Percentiles rank a stretch among this genome's conserved stretches.
Conservation (phyloP, 2,888 invertebrate genomes). For the Brachylomia viminalis region DNA sequence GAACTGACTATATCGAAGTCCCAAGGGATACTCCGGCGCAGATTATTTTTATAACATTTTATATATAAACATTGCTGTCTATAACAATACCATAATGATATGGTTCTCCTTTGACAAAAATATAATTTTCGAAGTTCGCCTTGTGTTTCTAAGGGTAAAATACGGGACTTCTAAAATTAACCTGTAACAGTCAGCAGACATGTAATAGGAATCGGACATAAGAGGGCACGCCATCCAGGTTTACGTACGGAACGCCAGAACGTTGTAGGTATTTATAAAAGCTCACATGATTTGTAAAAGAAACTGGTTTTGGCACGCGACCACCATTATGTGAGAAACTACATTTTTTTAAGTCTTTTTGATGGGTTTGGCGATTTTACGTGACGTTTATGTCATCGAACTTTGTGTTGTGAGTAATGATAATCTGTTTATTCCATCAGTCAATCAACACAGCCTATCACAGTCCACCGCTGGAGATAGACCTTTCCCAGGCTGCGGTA, state of each 20-base stretch:
- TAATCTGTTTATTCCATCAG: background rate
- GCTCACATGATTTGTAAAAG: conserved; percentile 34
- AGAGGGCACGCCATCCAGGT: conserved; percentile 7
- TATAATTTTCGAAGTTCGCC: too few species aligned
- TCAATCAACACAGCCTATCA: too few species aligned
- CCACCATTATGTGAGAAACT: conserved; percentile 15
- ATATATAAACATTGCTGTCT: too few species aligned
- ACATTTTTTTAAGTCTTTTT: background rate
- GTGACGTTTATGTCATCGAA: conserved; percentile 46
- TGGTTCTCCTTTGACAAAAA: too few species aligned
- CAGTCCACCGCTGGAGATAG: too few species aligned
- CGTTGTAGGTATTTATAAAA: conserved; percentile 6
- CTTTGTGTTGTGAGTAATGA: conserved; percentile 4
- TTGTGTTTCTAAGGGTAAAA: background rate
- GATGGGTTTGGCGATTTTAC: conserved; percentile 14
- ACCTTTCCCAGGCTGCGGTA: too few species aligned
- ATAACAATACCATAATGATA: too few species aligned
- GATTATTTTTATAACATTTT: too few species aligned
- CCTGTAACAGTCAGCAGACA: too few species aligned
- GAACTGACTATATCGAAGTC: too few species aligned
- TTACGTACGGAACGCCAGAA: conserved; percentile 35
- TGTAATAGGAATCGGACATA: background rate
- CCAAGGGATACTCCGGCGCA: too few species aligned
- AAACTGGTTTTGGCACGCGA: conserved; percentile 57
- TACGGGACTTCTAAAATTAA: background rate